Conservation (phyloP, 2,113 vertebrate species). For the Callospermophilus lateralis region DNA sequence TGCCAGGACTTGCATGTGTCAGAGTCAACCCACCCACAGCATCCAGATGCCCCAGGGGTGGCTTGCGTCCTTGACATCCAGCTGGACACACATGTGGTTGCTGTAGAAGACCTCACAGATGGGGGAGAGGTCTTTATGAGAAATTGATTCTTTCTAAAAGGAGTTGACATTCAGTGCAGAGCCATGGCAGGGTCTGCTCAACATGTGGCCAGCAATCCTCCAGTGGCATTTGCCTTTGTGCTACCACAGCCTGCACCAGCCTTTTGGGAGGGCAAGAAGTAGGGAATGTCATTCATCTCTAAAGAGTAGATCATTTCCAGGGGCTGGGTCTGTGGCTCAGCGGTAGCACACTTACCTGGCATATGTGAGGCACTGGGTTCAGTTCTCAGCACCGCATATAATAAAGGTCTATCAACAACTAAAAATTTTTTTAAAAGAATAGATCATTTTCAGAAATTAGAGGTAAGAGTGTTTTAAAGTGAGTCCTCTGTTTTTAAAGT, state of each 20-base stretch:
- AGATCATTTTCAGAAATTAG: conserved; percentile 6
- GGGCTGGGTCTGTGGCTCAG: too few relatives aligned
- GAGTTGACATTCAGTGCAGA: background rate
- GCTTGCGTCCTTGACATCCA: background rate
- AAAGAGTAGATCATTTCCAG: background rate
- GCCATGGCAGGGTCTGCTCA: background rate
- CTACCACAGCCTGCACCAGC: background rate
- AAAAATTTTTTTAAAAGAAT: too few relatives aligned
- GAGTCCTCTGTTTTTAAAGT: background rate
- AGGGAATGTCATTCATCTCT: background rate
- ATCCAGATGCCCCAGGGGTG: background rate
- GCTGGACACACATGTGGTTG: background rate
- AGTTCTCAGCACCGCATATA: too few relatives aligned
- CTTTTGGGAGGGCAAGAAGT: background rate
- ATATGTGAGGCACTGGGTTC: too few relatives aligned
- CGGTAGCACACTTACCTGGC: too few relatives aligned
- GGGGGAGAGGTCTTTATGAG: background rate
- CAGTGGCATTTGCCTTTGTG: background rate
- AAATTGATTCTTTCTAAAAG: conserved; percentile 31
- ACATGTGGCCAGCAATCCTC: background rate
- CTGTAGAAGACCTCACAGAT: background rate
- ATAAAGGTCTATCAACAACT: too few relatives aligned
- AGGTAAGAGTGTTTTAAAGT: conserved; percentile 14
- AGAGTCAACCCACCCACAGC: background rate
- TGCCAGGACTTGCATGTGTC: background rate